Conservation (phyloP, 2,888 invertebrate genomes). For the Drosophila fulvimacula region DNA sequence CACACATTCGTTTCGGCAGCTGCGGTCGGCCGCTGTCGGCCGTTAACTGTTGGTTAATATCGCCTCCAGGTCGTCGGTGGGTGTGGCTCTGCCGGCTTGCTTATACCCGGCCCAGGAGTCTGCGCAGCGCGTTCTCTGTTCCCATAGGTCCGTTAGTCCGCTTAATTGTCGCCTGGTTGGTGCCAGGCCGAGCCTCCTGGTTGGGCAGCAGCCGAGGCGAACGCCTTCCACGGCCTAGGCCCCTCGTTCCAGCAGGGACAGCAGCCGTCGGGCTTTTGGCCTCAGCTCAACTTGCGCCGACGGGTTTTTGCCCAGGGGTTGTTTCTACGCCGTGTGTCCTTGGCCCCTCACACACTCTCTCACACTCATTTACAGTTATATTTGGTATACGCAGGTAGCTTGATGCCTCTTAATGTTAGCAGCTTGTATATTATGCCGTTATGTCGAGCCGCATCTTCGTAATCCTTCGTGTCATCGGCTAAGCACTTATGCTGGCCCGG, state of each 20-base stretch:
- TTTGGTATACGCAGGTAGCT: slow-evolving; percentile 22
- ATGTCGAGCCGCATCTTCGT: slow-evolving; percentile 2
- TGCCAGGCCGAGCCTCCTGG: slow-evolving; percentile 64
- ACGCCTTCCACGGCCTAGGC: slow-evolving; percentile 24
- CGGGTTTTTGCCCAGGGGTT: slow-evolving; percentile 47
- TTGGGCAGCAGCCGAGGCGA: slow-evolving; percentile 48
- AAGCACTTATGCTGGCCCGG: slow-evolving; percentile 3
- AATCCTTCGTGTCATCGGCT: slow-evolving; percentile 13
- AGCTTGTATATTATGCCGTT: slow-evolving; percentile 22
- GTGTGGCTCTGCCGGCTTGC: slow-evolving; percentile 71
- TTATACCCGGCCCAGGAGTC: slow-evolving; percentile 63
- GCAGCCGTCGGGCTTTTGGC: slow-evolving; percentile 56
- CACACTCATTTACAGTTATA: neutral
- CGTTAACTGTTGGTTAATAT: slow-evolving; percentile 69
- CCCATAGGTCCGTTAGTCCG: slow-evolving; percentile 66
- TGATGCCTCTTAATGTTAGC: slow-evolving; percentile 27
- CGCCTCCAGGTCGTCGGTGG: slow-evolving; percentile 56
- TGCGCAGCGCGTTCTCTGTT: slow-evolving; percentile 76
- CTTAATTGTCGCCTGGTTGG: slow-evolving; percentile 69
- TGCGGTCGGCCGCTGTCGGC: slow-evolving; percentile 43
- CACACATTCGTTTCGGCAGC: slow-evolving; percentile 55
- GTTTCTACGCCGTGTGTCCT: slow-evolving; percentile 46
- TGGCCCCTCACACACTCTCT: slow-evolving; percentile 31
- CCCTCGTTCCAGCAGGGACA: slow-evolving; percentile 9
- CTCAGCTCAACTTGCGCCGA: slow-evolving; percentile 25